These are phyloP conservation scores for Trissolcus basalis DNA, from an alignment of 1,140 invertebrate species.

Conservation along the genomic window DNA sequence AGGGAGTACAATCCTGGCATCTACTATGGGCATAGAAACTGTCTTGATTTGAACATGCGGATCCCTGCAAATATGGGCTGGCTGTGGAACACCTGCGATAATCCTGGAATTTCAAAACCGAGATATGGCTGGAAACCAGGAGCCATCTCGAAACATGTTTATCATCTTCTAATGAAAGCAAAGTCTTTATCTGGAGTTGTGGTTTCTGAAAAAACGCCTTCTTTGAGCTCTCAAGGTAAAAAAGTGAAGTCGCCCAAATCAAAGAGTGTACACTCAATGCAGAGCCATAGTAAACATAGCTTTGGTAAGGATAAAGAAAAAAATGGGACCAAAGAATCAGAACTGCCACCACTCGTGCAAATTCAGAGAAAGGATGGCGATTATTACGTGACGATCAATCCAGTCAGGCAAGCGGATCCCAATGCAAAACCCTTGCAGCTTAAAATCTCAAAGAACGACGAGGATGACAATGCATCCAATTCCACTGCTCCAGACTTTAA, in stretches of 20 bases:
- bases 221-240: conserved; percentile 5
- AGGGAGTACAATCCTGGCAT: conserved; percentile 61
- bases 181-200: conserved; percentile 51
- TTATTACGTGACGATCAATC: conserved; percentile 72
- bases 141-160: conserved; percentile 64
- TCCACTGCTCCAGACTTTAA: conserved; percentile 70
- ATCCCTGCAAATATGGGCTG: conserved; percentile 72
- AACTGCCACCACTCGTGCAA: conserved; percentile 62
- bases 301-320: conserved; percentile 8
- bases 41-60: conserved; percentile 63
- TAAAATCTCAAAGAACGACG: conserved; percentile 65
- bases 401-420: conserved; percentile 57
- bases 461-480: conserved; percentile 57
- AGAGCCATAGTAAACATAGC: conserved; percentile 8
- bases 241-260: conserved; percentile 47
- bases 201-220: conserved; percentile 24
- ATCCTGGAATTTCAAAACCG: conserved; percentile 61
- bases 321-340: conserved; percentile 18
- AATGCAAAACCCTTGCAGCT: conserved; percentile 68
- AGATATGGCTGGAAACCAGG: conserved; percentile 71
- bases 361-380: conserved; percentile 68
- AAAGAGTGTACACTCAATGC: conserved; percentile 38
- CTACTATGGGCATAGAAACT: conserved; percentile 67
- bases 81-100: conserved; percentile 66
- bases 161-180: conserved; percentile 63